Percentiles rank a stretch among this genome's conserved stretches.
phyloP scores from a whole-genome alignment of 1,140 invertebrate species.

The Dinoponera quadriceps region DNA sequence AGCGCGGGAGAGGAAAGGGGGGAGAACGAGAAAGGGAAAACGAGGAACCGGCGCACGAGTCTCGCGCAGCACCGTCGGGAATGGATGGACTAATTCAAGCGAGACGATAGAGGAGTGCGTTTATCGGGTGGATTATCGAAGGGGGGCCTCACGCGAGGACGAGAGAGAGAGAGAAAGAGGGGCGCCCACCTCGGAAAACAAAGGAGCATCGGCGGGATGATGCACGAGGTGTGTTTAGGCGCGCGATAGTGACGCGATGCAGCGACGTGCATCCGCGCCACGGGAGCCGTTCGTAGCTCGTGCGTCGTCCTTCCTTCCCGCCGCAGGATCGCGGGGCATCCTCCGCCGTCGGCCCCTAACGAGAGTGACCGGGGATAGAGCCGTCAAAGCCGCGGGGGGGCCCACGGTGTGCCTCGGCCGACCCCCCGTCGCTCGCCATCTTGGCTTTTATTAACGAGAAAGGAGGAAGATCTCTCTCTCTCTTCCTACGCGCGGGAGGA shows the following conservation, averaged over 20 bases:
- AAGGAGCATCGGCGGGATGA: slow-evolving; percentile 80
- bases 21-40: not conserved
- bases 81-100: slow-evolving; percentile 1
- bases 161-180: no score
- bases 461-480: slow-evolving; percentile 76
- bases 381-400: slow-evolving; percentile 85
- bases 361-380: slow-evolving; percentile 83
- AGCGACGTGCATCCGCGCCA: slow-evolving; percentile 80
- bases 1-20: not conserved
- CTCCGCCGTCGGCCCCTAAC: slow-evolving; percentile 73
- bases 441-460: slow-evolving; percentile 86
- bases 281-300: slow-evolving; percentile 80
- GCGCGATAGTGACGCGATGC: slow-evolving; percentile 83
- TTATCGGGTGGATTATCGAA: slow-evolving; percentile 40
- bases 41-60: no score
- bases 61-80: not conserved
- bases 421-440: slow-evolving; percentile 84
- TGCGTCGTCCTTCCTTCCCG: slow-evolving; percentile 58
- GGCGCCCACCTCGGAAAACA: slow-evolving; percentile 78
- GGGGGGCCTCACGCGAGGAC: slow-evolving; percentile 3
- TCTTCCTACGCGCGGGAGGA: slow-evolving; percentile 40
- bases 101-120: slow-evolving; percentile 12
- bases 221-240: slow-evolving; percentile 86
- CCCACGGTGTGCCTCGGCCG: slow-evolving; percentile 77
- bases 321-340: slow-evolving; percentile 60